Evolutionary conservation across 2,888 invertebrate genomes (phyloP), one percentile per base, ranked within the genome.

Genomic region (Mycalesis mineus): DNA sequence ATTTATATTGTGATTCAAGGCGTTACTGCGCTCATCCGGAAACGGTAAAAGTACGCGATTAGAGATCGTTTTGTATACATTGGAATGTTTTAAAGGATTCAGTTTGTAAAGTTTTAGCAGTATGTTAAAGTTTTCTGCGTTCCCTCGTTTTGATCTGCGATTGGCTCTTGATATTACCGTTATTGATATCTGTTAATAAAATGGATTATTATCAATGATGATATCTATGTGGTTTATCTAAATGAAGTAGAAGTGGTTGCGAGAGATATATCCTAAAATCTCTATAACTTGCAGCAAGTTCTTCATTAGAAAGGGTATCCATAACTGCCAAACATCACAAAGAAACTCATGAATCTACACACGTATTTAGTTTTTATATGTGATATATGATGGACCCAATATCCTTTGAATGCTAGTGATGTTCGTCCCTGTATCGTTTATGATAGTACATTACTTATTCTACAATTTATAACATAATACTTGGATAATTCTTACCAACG

Each of bases 51-150:
- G 70, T 39, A 81, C 62, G 55, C 68, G 68, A 59, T 78, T 73
- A 55, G 78, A 74, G 70, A 82, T 83, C 37, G 69, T 65, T 69
- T 76, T 74, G 64, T 72, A 86, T 57, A 84, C 66, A 53, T 77
- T 71, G 5, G 84, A 86, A 29, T 68, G 66, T 65, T 69, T 78
- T 54, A 87, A 68, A 39, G 84, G 85, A 64, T 84, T 83, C 65
- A 80, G 66, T 77, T 84, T 84, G 61, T 82, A 85, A 41, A 86
- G 68, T 22, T 75, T 77, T 0, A 86, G 64, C 37, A 85, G 62
- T 0, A 79, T 67, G 31, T 81, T 75, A 52, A 87, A 85, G 3
- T 83, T 77, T 11, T 79, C 75, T 5, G 64, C 57, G 33, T 67
- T 58, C n/a, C 54, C 55, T 55, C 70, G 60, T 62, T 71, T 73